These are phyloP conservation scores for Alectoris magna DNA, from an alignment of 2,797 vertebrate species.

Conservation along the genomic window DNA sequence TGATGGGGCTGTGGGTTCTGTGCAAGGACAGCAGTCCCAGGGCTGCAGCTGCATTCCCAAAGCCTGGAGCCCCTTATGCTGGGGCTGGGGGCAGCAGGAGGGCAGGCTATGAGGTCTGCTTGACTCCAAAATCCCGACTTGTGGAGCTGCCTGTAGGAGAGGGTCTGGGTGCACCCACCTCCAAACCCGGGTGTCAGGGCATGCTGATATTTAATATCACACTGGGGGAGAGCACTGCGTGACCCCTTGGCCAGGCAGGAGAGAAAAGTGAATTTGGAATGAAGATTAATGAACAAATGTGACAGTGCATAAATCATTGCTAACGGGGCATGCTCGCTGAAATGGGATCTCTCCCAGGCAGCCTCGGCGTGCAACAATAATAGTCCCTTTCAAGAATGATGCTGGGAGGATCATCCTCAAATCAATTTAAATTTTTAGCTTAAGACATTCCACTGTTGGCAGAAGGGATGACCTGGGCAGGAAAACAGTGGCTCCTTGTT, in stretches of 20 bases:
- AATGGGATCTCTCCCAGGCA: neutral
- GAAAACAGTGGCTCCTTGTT: neutral
- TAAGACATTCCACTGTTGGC: neutral
- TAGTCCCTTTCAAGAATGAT: neutral
- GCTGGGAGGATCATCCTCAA: neutral
- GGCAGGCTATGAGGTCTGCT: neutral
- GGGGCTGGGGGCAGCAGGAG: neutral
- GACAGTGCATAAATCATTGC: slow-evolving; percentile 29
- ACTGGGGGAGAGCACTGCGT: neutral
- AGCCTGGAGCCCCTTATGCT: neutral
- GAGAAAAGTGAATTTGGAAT: neutral
- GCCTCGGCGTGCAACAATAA: neutral
- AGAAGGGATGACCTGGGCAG: neutral
- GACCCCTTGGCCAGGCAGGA: neutral
- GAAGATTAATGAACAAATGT: neutral
- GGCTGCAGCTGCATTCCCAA: neutral
- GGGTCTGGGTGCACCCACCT: neutral
- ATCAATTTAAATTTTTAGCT: neutral
- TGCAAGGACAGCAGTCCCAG: neutral
- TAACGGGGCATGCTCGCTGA: neutral
- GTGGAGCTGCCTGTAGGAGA: neutral
- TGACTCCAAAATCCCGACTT: too few species aligned
- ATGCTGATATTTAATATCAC: neutral
- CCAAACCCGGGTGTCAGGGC: neutral
- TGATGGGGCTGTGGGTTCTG: neutral